Percentiles rank a stretch among this genome's conserved stretches.
phyloP scores from a whole-genome alignment of 1,140 invertebrate genomes.

The Asobara japonica region DNA sequence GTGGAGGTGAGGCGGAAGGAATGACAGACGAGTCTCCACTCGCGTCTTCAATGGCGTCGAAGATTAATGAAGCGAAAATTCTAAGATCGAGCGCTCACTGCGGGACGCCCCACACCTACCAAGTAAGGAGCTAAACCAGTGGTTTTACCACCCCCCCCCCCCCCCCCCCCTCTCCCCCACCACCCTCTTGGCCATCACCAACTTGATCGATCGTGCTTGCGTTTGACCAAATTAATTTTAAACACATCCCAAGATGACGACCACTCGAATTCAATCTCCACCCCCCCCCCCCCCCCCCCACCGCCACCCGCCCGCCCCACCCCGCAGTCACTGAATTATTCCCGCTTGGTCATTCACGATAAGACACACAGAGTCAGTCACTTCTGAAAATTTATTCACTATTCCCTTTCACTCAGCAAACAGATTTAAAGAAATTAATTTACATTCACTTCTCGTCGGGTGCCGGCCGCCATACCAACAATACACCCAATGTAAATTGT shows the following conservation, averaged over 20 bases:
- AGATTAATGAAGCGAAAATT: conserved; percentile 57
- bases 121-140: too few species aligned
- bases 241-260: conserved; percentile 39
- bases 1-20: neutral
- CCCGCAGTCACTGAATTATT: neutral
- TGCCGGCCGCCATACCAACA: too few species aligned
- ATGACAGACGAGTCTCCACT: conserved; percentile 36
- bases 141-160: neutral
- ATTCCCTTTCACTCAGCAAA: neutral
- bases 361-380: neutral
- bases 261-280: neutral
- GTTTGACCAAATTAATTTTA: conserved; percentile 53
- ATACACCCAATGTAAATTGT: neutral
- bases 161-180: conserved; percentile 17
- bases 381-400: neutral
- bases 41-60: conserved; percentile 50
- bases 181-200: conserved; percentile 35
- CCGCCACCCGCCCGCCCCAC: neutral
- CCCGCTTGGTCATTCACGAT: conserved; percentile 2
- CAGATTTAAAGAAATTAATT: neutral
- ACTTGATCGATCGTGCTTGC: conserved; percentile 52
- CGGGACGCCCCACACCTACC: conserved; percentile 48
- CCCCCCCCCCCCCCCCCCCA: neutral
- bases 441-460: neutral
- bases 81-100: conserved; percentile 51